Evolutionary conservation across 92 coral and sea anemone species (phyloP), one percentile per base, ranked within the genome.

Genomic region (Micromussa lordhowensis): DNA sequence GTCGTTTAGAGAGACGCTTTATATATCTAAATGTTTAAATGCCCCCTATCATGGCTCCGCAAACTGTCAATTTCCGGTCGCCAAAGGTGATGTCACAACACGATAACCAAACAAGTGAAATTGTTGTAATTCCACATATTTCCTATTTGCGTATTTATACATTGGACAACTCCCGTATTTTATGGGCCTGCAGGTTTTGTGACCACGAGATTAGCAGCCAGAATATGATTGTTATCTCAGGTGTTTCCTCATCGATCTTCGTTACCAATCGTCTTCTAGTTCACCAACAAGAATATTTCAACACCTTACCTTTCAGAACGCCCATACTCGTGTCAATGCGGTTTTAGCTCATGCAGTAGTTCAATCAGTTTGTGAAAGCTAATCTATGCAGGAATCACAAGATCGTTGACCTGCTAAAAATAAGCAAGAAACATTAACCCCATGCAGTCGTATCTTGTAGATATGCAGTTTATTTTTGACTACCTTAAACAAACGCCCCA

Each of bases 61-160:
- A 32, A 74, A 55, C 44, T 77, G 26, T 40, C 61, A n/a, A 72
- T 58, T 74, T 84, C 88, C 88, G 69, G 88, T 55, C 86, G 51
- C 31, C 31, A 74, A 74, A 21, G 57, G 80, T 73, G 80, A 84
- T 84, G 88, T 73, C 79, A 84, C 57, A 55, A 36, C 38, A 35
- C 22, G 88, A 84, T 84, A 84, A 75, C 80, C 9, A 24, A 32
- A 15, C 22, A 5, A 58, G 24, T 84, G 14, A 22, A 38, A 84
- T 84, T 5, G 38, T 84, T 84, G 68, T 17, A 66, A 84, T 84
- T 74, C 88, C 72, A 59, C 10, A 72, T 59, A 58, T 28, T 84
- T 84, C 55, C 69, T 58, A 74, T 35, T 73, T 73, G 72, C 74
- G 81, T 30, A 59, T 24, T 53, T 12, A 54, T 32, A 7, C 38